A percentile compares a stretch with the other conserved stretches of the same genome.
These are phyloP conservation scores for Cyclophora punctaria DNA, from an alignment of 2,888 invertebrate species.

Conservation along the genomic window DNA sequence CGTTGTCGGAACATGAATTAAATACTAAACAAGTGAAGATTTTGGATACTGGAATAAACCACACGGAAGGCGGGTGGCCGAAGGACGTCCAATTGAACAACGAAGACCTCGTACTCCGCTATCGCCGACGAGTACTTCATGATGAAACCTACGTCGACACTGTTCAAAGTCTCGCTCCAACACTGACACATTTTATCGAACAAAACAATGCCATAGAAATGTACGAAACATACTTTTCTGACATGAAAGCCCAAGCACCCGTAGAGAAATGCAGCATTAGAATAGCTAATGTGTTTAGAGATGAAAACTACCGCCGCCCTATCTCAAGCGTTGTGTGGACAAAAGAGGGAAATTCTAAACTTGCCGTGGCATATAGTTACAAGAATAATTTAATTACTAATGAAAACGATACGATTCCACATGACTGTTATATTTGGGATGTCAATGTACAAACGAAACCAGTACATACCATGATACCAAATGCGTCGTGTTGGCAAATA, in stretches of 20 bases:
- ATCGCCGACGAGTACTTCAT: conserved; percentile 85
- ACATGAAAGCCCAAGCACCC: conserved; percentile 63
- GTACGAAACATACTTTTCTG: conserved; percentile 83
- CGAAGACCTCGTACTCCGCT: conserved; percentile 82
- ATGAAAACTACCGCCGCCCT: conserved; percentile 55
- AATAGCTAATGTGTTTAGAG: conserved; percentile 81
- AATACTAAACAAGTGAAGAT: conserved; percentile 78
- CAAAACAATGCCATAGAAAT: conserved; percentile 89
- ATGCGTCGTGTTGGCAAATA: conserved; percentile 53
- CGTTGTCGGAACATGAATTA: conserved; percentile 66
- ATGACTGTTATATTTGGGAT: conserved; percentile 82
- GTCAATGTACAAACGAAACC: conserved; percentile 59
- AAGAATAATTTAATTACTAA: too few species aligned
- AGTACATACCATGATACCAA: conserved; percentile 37
- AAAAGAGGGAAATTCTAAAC: conserved; percentile 76
- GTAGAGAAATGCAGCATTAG: conserved; percentile 74
- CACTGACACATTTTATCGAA: conserved; percentile 79
- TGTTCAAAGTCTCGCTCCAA: conserved; percentile 71
- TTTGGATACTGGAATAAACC: conserved; percentile 78
- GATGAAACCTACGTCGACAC: conserved; percentile 83
- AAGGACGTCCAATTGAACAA: conserved; percentile 79
- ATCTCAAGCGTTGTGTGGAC: conserved; percentile 82
- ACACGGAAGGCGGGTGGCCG: conserved; percentile 90
- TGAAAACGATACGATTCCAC: too few species aligned
- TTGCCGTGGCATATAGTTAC: conserved; percentile 78